Evolutionary conservation across 2,888 invertebrate genomes (phyloP), one percentile per base, ranked within the genome.

Genomic region (Phengaris arion): DNA sequence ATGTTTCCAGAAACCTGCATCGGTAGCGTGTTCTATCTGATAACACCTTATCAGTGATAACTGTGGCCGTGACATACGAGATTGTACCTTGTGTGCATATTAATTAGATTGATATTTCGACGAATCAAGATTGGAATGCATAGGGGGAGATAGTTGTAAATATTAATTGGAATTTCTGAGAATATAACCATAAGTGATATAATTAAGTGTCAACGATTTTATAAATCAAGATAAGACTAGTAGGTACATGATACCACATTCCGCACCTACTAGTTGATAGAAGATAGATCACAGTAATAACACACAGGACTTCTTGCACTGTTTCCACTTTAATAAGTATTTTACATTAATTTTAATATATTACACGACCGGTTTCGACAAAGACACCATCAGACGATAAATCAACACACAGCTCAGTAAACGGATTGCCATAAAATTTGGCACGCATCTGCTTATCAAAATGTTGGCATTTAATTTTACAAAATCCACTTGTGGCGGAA

Each of bases 11-110:
- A 51, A 70, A 15, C 15, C 10, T 70, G 48, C 51, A 15, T 10
- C 51, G 48, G 70, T 70, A 70, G 70, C 70, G 70, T 64, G 64
- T 13, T 48, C 13, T 69, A 69, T 69, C 69, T 48, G 69, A 69
- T 69, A 69, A 69, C 8, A n/a, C 15, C n/a, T 35, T 70, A 51
- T 51, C 51, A 70, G 6, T 72, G 51, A 54, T 22, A 52, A 52
- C 9, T 45, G 46, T 35, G 13, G 35, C 51, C 35, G 22, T 54
- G 52, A 35, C 52, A 72, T 15, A 72, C 52, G 35, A 52, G 13
- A 54, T 35, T 54, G 10, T 13, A 72, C 54, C 45, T 54, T 52
- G 35, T 54, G 15, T 3, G 2, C 2, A 52, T 72, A 13, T 6
- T 52, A 15, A 35, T 52, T 13, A 35, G 22, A 35, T 52, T 52